phyloP scores from a whole-genome alignment of 2,888 invertebrate species.

The Colletes collaris region DNA sequence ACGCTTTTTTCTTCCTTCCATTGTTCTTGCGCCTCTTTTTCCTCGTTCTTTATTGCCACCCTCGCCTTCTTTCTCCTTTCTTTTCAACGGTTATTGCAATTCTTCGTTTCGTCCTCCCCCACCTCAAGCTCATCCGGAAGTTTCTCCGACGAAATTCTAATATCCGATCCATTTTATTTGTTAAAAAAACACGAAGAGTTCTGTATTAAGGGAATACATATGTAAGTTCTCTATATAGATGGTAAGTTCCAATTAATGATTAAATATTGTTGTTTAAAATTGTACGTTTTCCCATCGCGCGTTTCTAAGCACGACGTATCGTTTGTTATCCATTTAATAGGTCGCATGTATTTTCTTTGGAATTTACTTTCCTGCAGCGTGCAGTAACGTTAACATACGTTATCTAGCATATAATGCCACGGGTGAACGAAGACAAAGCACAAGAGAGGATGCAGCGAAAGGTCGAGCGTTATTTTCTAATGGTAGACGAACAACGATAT shows the following conservation, averaged over 20 bases:
- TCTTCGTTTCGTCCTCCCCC: conserved; percentile 17
- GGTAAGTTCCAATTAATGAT: too few relatives aligned
- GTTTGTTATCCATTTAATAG: conserved; percentile 6
- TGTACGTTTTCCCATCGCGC: neutral
- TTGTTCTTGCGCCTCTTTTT: conserved; percentile 26
- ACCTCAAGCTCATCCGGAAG: conserved; percentile 25
- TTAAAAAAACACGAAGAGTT: too few relatives aligned
- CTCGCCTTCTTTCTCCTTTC: conserved; percentile 21
- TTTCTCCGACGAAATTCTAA: conserved; percentile 8
- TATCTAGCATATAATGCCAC: conserved; percentile 19
- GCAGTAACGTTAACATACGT: conserved; percentile 21
- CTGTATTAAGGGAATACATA: too few relatives aligned
- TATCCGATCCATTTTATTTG: too few relatives aligned
- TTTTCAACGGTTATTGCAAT: conserved; percentile 18
- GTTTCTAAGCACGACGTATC: conserved; percentile 13
- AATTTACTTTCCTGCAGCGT: conserved; percentile 14
- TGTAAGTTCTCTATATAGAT: too few relatives aligned
- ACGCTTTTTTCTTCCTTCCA: conserved; percentile 1
- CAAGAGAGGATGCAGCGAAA: conserved; percentile 1
- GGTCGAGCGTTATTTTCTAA: conserved; percentile 16
- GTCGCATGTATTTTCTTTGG: conserved; percentile 36
- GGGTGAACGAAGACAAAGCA: conserved; percentile 29
- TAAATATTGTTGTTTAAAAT: too few relatives aligned
- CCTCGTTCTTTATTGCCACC: neutral
- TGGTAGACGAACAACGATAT: neutral